Evolutionary conservation across 1,140 invertebrate genomes (phyloP), one percentile per base, ranked within the genome.

Genomic region (Zaprionus nigranus): DNA sequence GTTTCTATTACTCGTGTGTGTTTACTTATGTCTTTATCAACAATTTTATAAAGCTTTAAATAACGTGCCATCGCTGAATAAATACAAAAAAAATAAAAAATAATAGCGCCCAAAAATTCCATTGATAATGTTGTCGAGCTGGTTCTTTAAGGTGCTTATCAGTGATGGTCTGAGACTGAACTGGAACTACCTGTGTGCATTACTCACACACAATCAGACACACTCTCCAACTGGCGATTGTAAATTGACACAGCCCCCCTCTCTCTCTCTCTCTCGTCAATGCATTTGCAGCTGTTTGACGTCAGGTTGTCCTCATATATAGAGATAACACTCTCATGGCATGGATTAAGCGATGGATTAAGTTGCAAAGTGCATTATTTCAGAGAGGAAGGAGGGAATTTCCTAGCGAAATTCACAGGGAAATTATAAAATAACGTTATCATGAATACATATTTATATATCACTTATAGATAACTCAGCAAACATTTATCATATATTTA

Each of bases 21-120:
- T 85, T 85, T 87, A 71, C 72, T 82, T 81, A 80, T 73, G 69
- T 79, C 43, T 65, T 87, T 87, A 87, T 87, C 84, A 87, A 74
- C 73, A 43, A 66, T 51, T 77, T 66, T 58, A 63, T 57, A 66
- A 62, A 61, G 67, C 67, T 62, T 68, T 75, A 68, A 68, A 83
- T 73, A 78, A 49, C 64, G 64, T 66, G 64, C 64, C 54, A 66
- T 66, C 54, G 40, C 64, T 71, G 49, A 68, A 67, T 66, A 76
- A 71, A 65, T 79, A 72, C 76, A 61, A 74, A 64, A 74, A 49
- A 49, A 60, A 49, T 38, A 82, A 30, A 15, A 62, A 57, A 66
- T 3, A 51, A 17, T 66, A 66, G 65, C 58, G 73, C 54, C 77
- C 68, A 87, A 87, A 87, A 87, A 82, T 87, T 87, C 83, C 83